These are phyloP conservation scores for Nemapogon koenigi DNA, from an alignment of 2,888 invertebrate species.

Conservation along the genomic window DNA sequence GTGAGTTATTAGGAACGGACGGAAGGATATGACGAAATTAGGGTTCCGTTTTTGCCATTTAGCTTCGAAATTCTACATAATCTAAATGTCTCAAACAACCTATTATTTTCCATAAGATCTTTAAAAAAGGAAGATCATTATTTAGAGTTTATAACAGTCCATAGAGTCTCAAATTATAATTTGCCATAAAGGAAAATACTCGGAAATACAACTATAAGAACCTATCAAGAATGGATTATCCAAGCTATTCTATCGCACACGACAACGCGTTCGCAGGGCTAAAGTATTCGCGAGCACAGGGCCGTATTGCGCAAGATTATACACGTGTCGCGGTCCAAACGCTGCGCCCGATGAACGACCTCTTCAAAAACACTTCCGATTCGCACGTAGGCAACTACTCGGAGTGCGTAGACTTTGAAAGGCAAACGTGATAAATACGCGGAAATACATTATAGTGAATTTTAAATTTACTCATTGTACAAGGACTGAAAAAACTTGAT, in stretches of 20 bases:
- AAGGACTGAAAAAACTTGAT: too few species aligned
- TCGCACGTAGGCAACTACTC: constrained; percentile 44
- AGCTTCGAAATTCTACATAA: too few species aligned
- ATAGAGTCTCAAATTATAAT: constrained; percentile 10
- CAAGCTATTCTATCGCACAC: constrained; percentile 19
- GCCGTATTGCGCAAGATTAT: constrained; percentile 53
- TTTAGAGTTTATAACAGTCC: constrained; percentile 16
- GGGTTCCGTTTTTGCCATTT: too few species aligned
- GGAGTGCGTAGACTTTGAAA: too few species aligned
- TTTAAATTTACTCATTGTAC: too few species aligned
- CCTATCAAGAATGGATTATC: constrained; percentile 19
- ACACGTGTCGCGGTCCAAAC: constrained; percentile 24
- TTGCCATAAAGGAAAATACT: constrained; percentile 5
- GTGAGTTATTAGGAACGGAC: too few species aligned
- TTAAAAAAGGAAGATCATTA: too few species aligned
- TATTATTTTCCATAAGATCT: too few species aligned
- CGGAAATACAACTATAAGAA: constrained; percentile 14
- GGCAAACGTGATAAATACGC: constrained; percentile 31
- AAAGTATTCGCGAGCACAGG: constrained; percentile 55
- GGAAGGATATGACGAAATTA: too few species aligned
- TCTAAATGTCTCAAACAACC: too few species aligned
- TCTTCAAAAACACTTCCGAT: constrained; percentile 56
- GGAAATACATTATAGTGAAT: constrained; percentile 30
- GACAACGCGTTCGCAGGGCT: constrained; percentile 15
- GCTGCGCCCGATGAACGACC: constrained; percentile 34